phyloP scores from a whole-genome alignment of 2,797 vertebrate species.

The Streptopelia turtur region DNA sequence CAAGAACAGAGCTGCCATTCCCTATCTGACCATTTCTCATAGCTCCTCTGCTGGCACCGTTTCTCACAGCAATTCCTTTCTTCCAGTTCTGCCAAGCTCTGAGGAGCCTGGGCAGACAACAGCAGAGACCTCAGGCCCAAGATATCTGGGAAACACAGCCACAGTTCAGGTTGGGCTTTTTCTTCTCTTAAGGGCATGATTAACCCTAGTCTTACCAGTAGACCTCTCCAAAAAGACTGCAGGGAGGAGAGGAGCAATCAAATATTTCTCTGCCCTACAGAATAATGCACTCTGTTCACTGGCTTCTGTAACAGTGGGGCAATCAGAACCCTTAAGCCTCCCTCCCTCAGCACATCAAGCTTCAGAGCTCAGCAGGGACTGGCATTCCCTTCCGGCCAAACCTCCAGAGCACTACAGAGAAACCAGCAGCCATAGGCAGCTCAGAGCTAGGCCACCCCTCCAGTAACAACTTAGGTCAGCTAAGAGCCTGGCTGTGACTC shows the following conservation, averaged over 20 bases:
- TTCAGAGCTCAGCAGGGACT: background rate
- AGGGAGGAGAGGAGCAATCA: background rate
- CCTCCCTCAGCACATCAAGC: background rate
- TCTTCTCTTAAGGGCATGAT: accelerated
- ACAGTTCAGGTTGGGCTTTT: background rate
- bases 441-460: background rate
- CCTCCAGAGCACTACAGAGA: background rate
- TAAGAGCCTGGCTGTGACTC: background rate
- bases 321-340: background rate
- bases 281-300: background rate
- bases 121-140: background rate
- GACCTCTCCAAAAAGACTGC: background rate
- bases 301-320: background rate
- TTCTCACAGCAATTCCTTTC: background rate
- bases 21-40: background rate
- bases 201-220: background rate
- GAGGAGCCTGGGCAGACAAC: background rate
- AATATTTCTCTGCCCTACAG: background rate
- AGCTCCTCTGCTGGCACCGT: background rate
- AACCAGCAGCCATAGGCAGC: background rate
- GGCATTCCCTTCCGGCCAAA: background rate
- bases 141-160: background rate
- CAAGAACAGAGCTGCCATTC: background rate
- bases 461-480: background rate
- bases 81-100: background rate